These are phyloP conservation scores for Heteromurus nitidus DNA, from an alignment of 2,888 invertebrate species.

Conservation along the genomic window DNA sequence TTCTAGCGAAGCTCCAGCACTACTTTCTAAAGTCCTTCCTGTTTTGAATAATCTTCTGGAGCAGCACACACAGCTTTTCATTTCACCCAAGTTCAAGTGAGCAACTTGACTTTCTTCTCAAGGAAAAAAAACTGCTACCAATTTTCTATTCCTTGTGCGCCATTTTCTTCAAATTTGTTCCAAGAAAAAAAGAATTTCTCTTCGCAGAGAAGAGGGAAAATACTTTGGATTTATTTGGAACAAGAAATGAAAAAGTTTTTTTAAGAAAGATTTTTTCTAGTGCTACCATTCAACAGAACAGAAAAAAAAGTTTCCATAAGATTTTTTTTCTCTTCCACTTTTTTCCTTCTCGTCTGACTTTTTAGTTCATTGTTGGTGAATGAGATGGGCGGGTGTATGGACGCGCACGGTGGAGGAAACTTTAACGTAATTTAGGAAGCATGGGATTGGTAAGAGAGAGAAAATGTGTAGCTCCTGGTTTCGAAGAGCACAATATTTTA, in stretches of 20 bases:
- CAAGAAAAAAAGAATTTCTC: slow-evolving; percentile 26
- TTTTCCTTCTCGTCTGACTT: neutral
- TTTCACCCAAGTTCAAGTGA: slow-evolving; percentile 18
- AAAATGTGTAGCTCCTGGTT: no score
- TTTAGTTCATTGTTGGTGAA: slow-evolving; percentile 35
- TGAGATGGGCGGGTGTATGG: slow-evolving; percentile 10
- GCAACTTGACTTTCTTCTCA: slow-evolving; percentile 31
- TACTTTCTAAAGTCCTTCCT: no score
- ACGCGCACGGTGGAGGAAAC: slow-evolving; percentile 19
- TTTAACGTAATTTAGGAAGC: slow-evolving; percentile 27
- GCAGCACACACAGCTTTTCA: slow-evolving; percentile 27
- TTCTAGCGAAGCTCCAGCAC: no score
- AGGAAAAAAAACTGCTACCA: slow-evolving; percentile 11
- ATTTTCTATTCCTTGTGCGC: neutral
- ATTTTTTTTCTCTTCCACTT: slow-evolving; percentile 20
- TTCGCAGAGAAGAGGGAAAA: no score
- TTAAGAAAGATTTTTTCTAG: neutral
- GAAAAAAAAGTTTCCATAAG: slow-evolving; percentile 27
- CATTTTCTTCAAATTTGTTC: slow-evolving; percentile 47
- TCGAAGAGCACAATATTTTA: neutral
- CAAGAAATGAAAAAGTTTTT: slow-evolving; percentile 43
- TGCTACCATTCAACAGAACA: slow-evolving; percentile 7
- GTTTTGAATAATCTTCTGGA: no score
- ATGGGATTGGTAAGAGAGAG: no score
- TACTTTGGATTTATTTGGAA: slow-evolving; percentile 35